Evolutionary conservation across 2,113 vertebrate genomes (phyloP), one percentile per base, ranked within the genome.

Genomic region (Sorex fumeus): DNA sequence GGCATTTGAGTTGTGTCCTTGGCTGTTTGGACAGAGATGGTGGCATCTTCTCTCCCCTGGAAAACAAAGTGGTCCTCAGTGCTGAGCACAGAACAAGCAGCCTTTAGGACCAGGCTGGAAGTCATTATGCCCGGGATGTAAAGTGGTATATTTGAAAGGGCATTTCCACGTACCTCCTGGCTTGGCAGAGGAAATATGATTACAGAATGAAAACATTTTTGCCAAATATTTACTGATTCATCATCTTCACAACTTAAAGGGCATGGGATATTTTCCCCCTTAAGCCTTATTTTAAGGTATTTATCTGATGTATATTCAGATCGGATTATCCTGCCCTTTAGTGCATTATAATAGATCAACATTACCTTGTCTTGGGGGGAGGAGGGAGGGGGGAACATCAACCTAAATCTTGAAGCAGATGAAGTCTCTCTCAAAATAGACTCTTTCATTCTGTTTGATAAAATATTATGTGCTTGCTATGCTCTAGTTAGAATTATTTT

Each of bases 91-190:
- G 74, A 87, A 71, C 28, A 43, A 75, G 18, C 36, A 79, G 43
- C 70, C 78, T 93, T 95, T 78, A 71, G 92, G 91, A 66, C 6
- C 75, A 72, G 40, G 19, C 57, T 25, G 70, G 66, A 67, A 77
- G 67, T 81, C 57, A 21, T 78, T 57, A 23, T 78, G 60, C 64
- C 80, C 15, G 2, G 64, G 62, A 90, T 57, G 3, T 4, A 80
- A 93, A 80, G 76, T 6, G 32, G 25, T 15, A 2, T 30, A 1
- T 69, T 86, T n/a, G 25, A 87, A 84, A 86, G 86, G 67, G 71
- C 71, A 43, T 77, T 82, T 84, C 76, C 64, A 45, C 19, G 40
- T 72, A 78, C 9, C 67, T 87, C 21, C 47, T 57, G 27, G 78
- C 28, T 85, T 66, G 69, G 32, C 60, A 43, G 16, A 40, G 84